These are phyloP conservation scores for Numenius arquata DNA, from an alignment of 2,113 vertebrate species.

Conservation along the genomic window DNA sequence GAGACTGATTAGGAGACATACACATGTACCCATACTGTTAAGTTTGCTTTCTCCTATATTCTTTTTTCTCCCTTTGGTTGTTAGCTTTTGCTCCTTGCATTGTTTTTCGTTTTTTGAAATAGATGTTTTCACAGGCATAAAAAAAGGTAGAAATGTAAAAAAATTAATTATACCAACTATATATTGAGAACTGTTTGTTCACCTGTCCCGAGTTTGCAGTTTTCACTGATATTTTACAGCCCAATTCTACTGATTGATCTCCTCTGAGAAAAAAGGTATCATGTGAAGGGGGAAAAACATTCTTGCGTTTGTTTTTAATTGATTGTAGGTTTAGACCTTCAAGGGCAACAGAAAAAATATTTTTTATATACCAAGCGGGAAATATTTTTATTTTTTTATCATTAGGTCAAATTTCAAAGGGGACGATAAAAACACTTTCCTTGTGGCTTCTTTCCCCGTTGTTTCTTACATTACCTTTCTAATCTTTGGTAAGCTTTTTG, in stretches of 20 bases:
- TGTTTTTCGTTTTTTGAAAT: background rate
- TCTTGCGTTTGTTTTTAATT: background rate
- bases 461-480: background rate
- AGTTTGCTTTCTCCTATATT: background rate
- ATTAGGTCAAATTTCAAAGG: background rate
- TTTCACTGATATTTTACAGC: background rate
- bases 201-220: background rate
- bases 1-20: background rate
- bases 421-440: background rate
- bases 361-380: background rate
- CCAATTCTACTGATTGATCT: background rate
- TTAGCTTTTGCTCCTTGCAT: background rate
- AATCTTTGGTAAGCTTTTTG: background rate
- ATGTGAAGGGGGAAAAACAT: fast-evolving
- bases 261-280: background rate
- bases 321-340: background rate
- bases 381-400: background rate
- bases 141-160: background rate
- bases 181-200: background rate
- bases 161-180: background rate
- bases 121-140: background rate
- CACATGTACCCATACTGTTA: background rate
- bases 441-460: background rate
- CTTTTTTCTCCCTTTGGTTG: fast-evolving
- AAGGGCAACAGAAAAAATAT: background rate